These are phyloP conservation scores for Drosophila cyrtoloma DNA, from an alignment of 2,888 invertebrate genomes.

Conservation along the genomic window DNA sequence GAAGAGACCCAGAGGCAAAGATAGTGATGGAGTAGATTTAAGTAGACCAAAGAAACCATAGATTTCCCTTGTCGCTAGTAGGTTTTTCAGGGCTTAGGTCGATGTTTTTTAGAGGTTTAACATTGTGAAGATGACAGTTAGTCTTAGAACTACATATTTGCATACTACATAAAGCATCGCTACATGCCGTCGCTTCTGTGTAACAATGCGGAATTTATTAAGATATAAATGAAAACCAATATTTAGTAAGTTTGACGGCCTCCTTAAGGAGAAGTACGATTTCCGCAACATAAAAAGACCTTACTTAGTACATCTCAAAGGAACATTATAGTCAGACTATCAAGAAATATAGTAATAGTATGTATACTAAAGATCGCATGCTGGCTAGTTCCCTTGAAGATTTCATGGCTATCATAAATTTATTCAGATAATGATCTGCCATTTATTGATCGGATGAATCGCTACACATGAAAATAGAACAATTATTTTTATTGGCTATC, in stretches of 20 bases:
- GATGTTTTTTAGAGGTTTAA: background rate
- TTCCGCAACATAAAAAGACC: background rate
- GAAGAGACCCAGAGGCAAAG: background rate
- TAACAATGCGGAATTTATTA: too few species aligned
- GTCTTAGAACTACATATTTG: background rate
- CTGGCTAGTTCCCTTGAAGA: slow-evolving; percentile 11
- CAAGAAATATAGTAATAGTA: background rate
- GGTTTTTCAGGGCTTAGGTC: background rate
- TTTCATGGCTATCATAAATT: slow-evolving; percentile 37
- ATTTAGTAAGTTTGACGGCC: background rate
- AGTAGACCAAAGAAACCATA: background rate
- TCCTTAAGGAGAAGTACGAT: background rate
- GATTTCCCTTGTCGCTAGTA: accelerated
- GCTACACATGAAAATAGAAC: slow-evolving; percentile 5
- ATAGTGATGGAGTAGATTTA: background rate
- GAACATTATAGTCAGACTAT: background rate
- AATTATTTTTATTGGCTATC: slow-evolving; percentile 60
- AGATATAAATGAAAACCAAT: background rate
- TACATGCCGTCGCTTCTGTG: too few species aligned
- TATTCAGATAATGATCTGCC: slow-evolving; percentile 21
- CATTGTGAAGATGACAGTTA: background rate
- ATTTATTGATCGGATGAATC: slow-evolving; percentile 32
- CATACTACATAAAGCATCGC: background rate
- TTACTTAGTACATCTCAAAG: background rate
- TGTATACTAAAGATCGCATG: background rate